Evolutionary conservation across 2,797 vertebrate genomes (phyloP).

Genomic region (Cossypha heuglini): DNA sequence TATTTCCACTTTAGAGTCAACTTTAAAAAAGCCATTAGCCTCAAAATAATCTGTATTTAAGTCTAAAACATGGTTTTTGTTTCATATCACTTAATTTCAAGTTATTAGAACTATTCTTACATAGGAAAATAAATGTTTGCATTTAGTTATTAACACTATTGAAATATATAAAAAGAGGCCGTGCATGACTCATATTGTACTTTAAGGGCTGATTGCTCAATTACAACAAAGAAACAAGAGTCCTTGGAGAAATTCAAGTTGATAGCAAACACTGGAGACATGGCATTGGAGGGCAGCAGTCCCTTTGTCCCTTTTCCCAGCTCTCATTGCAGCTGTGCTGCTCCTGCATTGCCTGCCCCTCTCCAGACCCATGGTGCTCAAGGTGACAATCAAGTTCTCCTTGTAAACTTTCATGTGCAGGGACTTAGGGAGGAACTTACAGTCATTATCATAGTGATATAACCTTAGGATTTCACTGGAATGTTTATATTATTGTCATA

Average conservation of each 20-base stretch:
- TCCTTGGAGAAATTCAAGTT: background rate
- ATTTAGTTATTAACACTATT: background rate
- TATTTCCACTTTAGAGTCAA: background rate
- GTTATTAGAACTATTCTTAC: background rate
- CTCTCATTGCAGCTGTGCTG: background rate
- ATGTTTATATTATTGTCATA: background rate
- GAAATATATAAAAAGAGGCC: background rate
- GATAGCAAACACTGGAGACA: background rate
- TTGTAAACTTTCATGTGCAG: background rate
- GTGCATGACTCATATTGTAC: background rate
- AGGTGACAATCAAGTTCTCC: background rate
- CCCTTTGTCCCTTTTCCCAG: background rate
- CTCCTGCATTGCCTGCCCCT: background rate
- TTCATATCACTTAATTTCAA: background rate
- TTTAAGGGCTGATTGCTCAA: background rate
- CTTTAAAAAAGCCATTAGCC: background rate
- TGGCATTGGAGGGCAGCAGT: background rate
- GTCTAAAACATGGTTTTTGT: background rate
- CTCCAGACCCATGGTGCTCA: fast-evolving
- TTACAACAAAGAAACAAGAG: background rate
- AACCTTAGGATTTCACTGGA: background rate
- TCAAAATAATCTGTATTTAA: background rate
- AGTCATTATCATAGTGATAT: fast-evolving
- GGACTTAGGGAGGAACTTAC: background rate
- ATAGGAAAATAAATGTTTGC: background rate